Conservation (phyloP, 2,113 vertebrate species). For the Xyrauchen texanus region DNA sequence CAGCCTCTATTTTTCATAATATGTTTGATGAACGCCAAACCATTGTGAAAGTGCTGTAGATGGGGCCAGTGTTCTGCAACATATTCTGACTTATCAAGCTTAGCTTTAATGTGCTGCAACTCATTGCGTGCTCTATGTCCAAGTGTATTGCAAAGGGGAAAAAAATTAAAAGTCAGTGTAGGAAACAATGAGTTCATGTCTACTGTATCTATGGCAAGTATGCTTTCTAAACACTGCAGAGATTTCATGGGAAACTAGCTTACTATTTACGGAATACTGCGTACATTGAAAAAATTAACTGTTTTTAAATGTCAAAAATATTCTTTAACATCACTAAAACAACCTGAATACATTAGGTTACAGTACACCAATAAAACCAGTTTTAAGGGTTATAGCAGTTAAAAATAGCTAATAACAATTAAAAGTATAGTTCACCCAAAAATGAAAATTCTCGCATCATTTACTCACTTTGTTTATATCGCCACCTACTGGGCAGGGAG, state of each 20-base stretch:
- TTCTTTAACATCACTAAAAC: no score
- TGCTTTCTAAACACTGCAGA: slow-evolving; percentile 13
- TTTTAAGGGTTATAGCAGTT: no score
- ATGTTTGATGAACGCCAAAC: slow-evolving; percentile 54
- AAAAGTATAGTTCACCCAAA: no score
- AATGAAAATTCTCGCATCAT: no score
- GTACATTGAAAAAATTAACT: no score
- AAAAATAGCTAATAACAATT: no score
- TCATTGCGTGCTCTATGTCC: slow-evolving; percentile 77
- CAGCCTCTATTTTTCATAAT: slow-evolving; percentile 49
- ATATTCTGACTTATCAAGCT: slow-evolving; percentile 71
- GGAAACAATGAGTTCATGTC: slow-evolving; percentile 11
- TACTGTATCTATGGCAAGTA: not conserved
- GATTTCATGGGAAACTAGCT: not conserved
- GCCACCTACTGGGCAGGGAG: no score
- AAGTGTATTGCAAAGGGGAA: slow-evolving; percentile 55
- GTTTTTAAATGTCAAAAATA: no score
- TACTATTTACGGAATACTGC: not conserved
- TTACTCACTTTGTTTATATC: no score
- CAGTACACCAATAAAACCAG: no score
- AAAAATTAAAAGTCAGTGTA: slow-evolving; percentile 29
- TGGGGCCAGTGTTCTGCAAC: slow-evolving; percentile 70
- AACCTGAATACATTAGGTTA: no score
- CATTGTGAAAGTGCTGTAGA: slow-evolving; percentile 57
- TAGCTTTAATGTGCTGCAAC: slow-evolving; percentile 74